Evolutionary conservation across 2,888 invertebrate genomes (phyloP), one percentile per base, ranked within the genome.

Genomic region (Trichopria drosophilae): DNA sequence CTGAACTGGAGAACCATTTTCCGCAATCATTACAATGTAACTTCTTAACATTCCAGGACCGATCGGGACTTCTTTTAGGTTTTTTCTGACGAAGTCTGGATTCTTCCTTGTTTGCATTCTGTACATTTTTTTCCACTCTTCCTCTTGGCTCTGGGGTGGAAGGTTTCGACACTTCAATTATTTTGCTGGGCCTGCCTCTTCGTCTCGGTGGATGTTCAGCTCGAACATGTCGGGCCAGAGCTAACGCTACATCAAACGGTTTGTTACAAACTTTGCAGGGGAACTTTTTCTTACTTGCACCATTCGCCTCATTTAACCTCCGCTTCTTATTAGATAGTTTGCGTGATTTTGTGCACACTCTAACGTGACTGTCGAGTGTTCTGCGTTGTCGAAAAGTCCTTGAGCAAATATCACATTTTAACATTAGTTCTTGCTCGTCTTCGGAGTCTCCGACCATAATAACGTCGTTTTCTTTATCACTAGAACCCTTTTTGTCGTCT

Each of bases 381-480:
- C 66, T 60, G 44, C 66, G 68, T 24, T 67, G 67, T n/a, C 69
- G 60, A 26, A 74, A 75, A 24, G 58, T 68, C 23, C 65, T 62
- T 3, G 59, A 61, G 45, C 75, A 75, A 48, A 67, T 59, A 23
- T 62, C 59, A 24, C 75, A 75, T 15, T 68, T 64, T 34, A 72
- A 50, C 16, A 64, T 43, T 6, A 61, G 52, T 5, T 58, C 53
- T 16, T 68, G 61, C 5, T 53, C 61, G 3, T 68, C 69, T n/a
- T 73, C 72, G 0, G 72, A 72, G 44, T 73, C 73, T 15, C 67
- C 69, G 1, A 73, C 69, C 61, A 73, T 71, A 48, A 73, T 73
- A n/a, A 73, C 66, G 20, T 67, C 54, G 41, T 75, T 75, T 42
- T 75, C 75, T 41, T 75, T 75, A 42, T 75, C 75, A 45, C 75